Conservation (phyloP, 2,113 vertebrate genomes). For the Cygnus buccinator region DNA sequence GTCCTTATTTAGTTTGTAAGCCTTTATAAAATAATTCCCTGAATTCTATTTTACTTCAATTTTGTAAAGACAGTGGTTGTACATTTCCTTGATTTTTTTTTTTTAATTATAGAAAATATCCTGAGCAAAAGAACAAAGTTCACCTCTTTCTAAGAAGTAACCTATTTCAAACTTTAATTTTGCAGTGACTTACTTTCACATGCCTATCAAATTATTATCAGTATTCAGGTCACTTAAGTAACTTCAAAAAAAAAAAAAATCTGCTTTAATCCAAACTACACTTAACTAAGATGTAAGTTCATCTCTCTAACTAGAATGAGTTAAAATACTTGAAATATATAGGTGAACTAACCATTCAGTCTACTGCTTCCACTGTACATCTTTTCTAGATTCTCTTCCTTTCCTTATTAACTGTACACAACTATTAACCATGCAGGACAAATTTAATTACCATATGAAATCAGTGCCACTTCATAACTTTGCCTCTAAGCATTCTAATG, state of each 20-base stretch:
- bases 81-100: not conserved
- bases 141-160: not conserved
- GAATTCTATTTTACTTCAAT: not conserved
- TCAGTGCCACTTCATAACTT: constrained; percentile 15
- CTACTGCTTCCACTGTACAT: not conserved
- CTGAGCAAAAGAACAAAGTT: not conserved
- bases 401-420: not conserved
- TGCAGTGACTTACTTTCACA: not conserved
- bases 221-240: not conserved
- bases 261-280: not conserved
- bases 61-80: not conserved
- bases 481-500: not conserved
- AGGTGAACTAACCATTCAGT: not conserved
- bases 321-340: not conserved
- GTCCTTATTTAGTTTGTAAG: not conserved
- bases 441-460: constrained; percentile 40
- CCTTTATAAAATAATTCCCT: not conserved
- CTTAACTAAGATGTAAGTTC: not conserved
- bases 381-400: not conserved
- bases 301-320: not conserved
- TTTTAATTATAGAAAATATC: not conserved
- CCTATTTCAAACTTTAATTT: not conserved
- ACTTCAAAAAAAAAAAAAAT: not conserved
- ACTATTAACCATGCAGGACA: constrained; percentile 12
- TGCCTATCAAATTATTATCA: not conserved